Conservation (phyloP, 2,113 vertebrate species). For the Falcunculus frontatus region DNA sequence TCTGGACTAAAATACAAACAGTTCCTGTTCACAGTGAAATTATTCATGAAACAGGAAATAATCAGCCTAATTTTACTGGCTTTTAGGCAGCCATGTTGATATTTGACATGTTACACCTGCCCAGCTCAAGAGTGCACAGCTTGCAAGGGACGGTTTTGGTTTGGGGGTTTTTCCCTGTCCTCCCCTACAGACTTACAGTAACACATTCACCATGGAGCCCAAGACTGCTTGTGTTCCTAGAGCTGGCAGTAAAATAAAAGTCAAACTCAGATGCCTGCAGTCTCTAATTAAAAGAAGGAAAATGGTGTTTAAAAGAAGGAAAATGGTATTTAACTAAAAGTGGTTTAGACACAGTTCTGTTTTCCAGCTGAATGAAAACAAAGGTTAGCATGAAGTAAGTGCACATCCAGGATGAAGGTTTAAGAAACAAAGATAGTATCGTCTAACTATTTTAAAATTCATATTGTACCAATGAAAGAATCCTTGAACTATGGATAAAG, state of each 20-base stretch:
- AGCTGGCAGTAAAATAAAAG: neutral
- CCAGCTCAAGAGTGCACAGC: neutral
- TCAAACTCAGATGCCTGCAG: neutral
- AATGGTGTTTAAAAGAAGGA: neutral
- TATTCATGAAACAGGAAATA: neutral
- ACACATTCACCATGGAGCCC: neutral
- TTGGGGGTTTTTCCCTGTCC: neutral
- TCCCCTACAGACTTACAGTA: neutral
- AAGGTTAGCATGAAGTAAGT: neutral
- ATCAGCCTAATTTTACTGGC: neutral
- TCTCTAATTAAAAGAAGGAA: neutral
- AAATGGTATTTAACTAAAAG: neutral
- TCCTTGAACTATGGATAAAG: neutral
- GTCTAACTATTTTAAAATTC: neutral
- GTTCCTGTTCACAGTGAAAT: neutral
- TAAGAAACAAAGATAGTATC: neutral
- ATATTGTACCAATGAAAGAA: neutral
- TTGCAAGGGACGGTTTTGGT: neutral
- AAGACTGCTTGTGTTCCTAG: neutral
- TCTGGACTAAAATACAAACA: neutral
- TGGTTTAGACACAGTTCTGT: neutral
- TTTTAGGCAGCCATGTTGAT: neutral
- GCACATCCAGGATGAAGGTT: neutral
- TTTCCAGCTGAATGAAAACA: neutral
- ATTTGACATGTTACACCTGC: neutral